A percentile compares a stretch with the other conserved stretches of the same genome.
Conservation (phyloP, 2,113 vertebrate genomes). For the Chaetorhynchus papuensis region DNA sequence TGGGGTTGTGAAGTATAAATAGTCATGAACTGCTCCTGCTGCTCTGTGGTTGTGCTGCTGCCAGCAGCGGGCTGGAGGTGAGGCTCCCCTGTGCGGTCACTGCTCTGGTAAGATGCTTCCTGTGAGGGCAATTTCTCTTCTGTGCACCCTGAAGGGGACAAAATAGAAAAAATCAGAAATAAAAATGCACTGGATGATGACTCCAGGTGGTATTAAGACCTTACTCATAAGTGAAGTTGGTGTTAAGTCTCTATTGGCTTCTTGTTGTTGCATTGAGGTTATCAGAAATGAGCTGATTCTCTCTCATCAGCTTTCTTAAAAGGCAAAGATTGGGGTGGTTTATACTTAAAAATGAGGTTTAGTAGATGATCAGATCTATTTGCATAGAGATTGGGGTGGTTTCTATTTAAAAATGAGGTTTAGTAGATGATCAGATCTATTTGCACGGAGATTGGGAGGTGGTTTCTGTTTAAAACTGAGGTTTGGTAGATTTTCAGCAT, state of each 20-base stretch:
- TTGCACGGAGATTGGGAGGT: too few relatives aligned
- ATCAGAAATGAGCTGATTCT: not conserved
- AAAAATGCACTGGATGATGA: rapidly evolving
- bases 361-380: too few relatives aligned
- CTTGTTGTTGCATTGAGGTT: not conserved
- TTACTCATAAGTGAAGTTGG: not conserved
- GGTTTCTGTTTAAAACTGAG: not conserved
- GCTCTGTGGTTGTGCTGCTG: not conserved
- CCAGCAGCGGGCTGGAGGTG: rapidly evolving
- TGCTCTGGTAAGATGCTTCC: not conserved
- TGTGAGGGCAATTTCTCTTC: not conserved
- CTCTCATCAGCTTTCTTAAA: not conserved
- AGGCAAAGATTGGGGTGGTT: not conserved
- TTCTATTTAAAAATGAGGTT: too few relatives aligned
- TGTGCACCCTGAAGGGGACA: not conserved
- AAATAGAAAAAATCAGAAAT: not conserved
- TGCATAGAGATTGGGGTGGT: too few relatives aligned
- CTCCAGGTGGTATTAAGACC: rapidly evolving
- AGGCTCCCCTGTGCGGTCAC: rapidly evolving
- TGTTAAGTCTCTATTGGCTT: not conserved
- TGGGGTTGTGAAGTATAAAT: not conserved
- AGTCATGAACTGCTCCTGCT: not conserved
- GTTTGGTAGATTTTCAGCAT: rapidly evolving
- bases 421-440: too few relatives aligned
- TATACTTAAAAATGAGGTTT: not conserved